Evolutionary conservation across 2,113 vertebrate genomes (phyloP), one percentile per base, ranked within the genome.

Genomic region (Pan troglodytes): DNA sequence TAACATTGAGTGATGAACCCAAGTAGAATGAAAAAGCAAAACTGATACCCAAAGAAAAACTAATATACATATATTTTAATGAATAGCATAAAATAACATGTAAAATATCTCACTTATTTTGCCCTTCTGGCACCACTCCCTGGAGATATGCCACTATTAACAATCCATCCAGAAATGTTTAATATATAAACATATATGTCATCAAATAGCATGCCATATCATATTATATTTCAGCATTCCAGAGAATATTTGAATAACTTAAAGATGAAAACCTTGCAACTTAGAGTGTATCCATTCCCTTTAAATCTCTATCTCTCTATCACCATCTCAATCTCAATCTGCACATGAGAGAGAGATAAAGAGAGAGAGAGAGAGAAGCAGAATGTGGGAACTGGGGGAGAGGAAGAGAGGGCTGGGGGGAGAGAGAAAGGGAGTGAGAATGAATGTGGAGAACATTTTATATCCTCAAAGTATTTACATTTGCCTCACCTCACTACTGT

Each of bases 71-170:
- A 43, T 4, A 50, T 68, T 30, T 40, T 50, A 35, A 16, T 72
- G 16, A 52, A 5, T 81, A 38, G 6, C 59, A 4, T 72, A 78
- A 45, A 88, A 40, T 25, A 94, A 30, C 50, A 50, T 17, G 3
- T 81, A 30, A 76, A 64, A 79, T 8, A 50, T 7, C 6, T 67
- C 81, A 35, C 64, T 5, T 40, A 40, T 40, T 40, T 86, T 78
- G 4, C 13, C n/a, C 12, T 40, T 1, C 1, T 68, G 7, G 8
- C 2, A 9, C 4, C 13, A 38, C 45, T 88, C 83, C 12, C 3
- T 93, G 18, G 82, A 85, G 1, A 48, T 70, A 88, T 40, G 68
- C 30, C 20, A 35, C 3, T 91, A 32, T 35, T 84, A 61, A n/a
- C 22, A 22, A 32, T 72, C 2, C 40, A 85, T 92, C 35, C 27